Evolutionary conservation across 2,888 invertebrate species (phyloP).

Genomic region (Nomada hirtipes): DNA sequence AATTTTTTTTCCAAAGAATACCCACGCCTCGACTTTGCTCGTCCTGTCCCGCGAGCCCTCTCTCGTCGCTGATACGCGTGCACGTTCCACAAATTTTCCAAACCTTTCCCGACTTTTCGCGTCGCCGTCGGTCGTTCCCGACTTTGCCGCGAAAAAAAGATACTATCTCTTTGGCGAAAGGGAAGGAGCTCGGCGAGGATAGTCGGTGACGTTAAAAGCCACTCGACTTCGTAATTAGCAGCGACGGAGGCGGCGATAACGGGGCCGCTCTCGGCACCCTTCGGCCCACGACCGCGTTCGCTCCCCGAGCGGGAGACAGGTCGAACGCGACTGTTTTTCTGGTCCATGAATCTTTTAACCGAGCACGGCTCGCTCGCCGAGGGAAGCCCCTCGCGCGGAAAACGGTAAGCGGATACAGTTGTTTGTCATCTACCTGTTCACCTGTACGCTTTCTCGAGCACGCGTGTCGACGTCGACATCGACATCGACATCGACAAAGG

Average conservation of each 20-base stretch:
- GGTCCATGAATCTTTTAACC: conserved; percentile 78
- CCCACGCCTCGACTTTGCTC: too few species aligned
- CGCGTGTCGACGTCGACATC: conserved; percentile 36
- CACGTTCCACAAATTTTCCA: too few species aligned
- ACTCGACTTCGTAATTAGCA: conserved; percentile 52
- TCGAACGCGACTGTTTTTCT: conserved; percentile 68
- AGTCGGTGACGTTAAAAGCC: conserved; percentile 45
- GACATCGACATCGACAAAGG: conserved; percentile 40
- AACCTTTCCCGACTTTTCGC: too few species aligned
- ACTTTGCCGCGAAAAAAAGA: too few species aligned
- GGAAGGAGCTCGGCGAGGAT: conserved; percentile 13
- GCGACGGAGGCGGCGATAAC: conserved; percentile 29
- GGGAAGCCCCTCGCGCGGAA: conserved; percentile 62
- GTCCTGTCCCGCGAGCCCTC: too few species aligned
- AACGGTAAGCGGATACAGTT: conserved; percentile 78
- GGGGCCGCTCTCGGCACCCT: conserved; percentile 3
- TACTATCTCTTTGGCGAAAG: neutral
- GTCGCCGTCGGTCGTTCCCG: too few species aligned
- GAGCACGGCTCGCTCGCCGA: conserved; percentile 57
- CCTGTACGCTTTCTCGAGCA: conserved; percentile 70
- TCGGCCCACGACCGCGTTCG: conserved; percentile 30
- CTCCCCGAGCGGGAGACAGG: conserved; percentile 21
- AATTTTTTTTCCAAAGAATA: too few species aligned
- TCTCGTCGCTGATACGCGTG: too few species aligned
- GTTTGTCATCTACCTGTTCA: conserved; percentile 80